Percentiles rank a stretch among this genome's conserved stretches.
Conservation (phyloP, 2,888 invertebrate genomes). For the Cacoxenus indagator region DNA sequence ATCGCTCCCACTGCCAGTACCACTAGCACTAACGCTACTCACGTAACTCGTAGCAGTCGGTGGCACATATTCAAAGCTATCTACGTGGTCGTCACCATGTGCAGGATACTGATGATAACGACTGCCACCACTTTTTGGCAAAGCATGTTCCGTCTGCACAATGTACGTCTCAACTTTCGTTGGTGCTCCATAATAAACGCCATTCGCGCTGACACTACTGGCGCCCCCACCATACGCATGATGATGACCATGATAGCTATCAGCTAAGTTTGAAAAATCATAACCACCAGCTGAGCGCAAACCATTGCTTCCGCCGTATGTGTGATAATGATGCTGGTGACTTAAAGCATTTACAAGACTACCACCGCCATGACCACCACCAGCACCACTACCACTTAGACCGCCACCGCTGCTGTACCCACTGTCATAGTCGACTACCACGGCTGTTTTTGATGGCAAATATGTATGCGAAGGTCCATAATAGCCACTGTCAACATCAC, state of each 20-base stretch:
- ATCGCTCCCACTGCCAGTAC: slow-evolving; percentile 33
- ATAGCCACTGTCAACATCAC: slow-evolving; percentile 42
- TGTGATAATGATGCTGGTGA: slow-evolving; percentile 25
- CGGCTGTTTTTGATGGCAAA: slow-evolving; percentile 45
- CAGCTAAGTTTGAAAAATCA: slow-evolving; percentile 40
- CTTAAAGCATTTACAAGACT: too few species aligned
- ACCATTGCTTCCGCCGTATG: too few species aligned
- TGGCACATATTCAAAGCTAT: slow-evolving; percentile 37
- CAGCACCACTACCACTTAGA: background rate
- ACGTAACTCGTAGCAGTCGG: too few species aligned
- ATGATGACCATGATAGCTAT: slow-evolving; percentile 26
- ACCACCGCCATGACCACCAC: slow-evolving; percentile 9
- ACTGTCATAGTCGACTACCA: slow-evolving; percentile 13
- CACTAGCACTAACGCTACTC: slow-evolving; percentile 30
- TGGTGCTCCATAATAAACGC: slow-evolving; percentile 32
- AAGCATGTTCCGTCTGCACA: slow-evolving; percentile 44
- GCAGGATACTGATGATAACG: background rate
- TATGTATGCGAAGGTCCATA: slow-evolving; percentile 64
- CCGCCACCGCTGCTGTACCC: slow-evolving; percentile 34
- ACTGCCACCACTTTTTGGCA: slow-evolving; percentile 7
- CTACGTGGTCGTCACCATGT: background rate
- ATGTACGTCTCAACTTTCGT: slow-evolving; percentile 56
- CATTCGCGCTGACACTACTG: slow-evolving; percentile 19
- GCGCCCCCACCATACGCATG: slow-evolving; percentile 13
- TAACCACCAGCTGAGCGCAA: slow-evolving; percentile 39